Conservation (phyloP, 2,888 invertebrate species). For the Hedya salicella region DNA sequence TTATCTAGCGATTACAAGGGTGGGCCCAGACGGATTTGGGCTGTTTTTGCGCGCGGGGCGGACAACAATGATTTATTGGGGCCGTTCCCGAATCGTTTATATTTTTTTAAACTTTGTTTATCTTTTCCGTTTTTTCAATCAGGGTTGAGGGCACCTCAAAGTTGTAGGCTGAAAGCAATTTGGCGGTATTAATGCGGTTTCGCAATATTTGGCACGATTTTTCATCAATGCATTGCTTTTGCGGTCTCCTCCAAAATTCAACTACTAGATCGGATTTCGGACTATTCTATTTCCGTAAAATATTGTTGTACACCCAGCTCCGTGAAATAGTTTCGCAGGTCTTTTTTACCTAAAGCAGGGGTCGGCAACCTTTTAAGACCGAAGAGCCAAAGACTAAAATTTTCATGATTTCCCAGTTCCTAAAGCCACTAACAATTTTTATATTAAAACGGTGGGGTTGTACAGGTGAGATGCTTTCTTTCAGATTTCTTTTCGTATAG, state of each 20-base stretch:
- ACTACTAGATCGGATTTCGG: too few relatives aligned
- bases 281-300: too few relatives aligned
- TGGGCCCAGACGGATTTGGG: conserved; percentile 77
- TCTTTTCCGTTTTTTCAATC: conserved; percentile 39
- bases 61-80: conserved; percentile 40
- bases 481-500: too few relatives aligned
- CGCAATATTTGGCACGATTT: background rate
- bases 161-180: conserved; percentile 9
- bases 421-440: too few relatives aligned
- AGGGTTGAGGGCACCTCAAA: conserved; percentile 4
- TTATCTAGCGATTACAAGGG: conserved; percentile 83
- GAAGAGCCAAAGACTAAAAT: too few relatives aligned
- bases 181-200: conserved; percentile 13
- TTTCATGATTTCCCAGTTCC: too few relatives aligned
- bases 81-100: conserved; percentile 28
- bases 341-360: too few relatives aligned
- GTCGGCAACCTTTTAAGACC: too few relatives aligned
- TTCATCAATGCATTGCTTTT: background rate
- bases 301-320: too few relatives aligned
- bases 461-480: too few relatives aligned
- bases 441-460: too few relatives aligned
- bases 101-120: conserved; percentile 43
- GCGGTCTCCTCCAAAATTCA: background rate
- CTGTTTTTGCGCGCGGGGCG: conserved; percentile 57
- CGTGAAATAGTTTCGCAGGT: too few relatives aligned